Evolutionary conservation across 2,888 invertebrate species (phyloP).

Genomic region (Morinoia aosen): DNA sequence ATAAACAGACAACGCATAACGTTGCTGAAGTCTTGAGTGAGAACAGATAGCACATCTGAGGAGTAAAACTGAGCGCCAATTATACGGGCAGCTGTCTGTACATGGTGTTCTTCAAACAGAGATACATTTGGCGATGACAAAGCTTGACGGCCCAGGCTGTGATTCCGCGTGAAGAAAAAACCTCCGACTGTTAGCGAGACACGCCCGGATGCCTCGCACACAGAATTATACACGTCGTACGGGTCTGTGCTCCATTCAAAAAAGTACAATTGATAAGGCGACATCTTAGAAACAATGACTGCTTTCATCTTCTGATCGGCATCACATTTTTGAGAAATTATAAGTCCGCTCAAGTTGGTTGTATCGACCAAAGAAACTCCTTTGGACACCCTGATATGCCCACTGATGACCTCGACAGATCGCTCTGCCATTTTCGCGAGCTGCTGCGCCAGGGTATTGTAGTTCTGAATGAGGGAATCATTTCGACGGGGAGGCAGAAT

Average conservation of each 20-base stretch:
- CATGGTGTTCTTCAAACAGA: neutral
- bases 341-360: conserved; percentile 69
- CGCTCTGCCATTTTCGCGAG: conserved; percentile 72
- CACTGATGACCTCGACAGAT: conserved; percentile 60
- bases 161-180: conserved; percentile 37
- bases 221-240: conserved; percentile 50
- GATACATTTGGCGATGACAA: conserved; percentile 16
- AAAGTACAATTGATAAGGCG: conserved; percentile 71
- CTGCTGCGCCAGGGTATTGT: conserved; percentile 74
- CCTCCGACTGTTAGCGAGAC: neutral
- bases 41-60: conserved; percentile 80
- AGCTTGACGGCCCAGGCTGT: neutral
- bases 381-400: conserved; percentile 55
- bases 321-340: conserved; percentile 75
- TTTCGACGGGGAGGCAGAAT: conserved; percentile 83
- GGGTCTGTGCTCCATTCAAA: conserved; percentile 59
- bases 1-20: conserved; percentile 34
- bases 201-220: neutral
- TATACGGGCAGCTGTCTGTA: conserved; percentile 70
- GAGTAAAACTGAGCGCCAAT: conserved; percentile 85
- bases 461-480: conserved; percentile 86
- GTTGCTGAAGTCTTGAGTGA: conserved; percentile 72
- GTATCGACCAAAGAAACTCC: conserved; percentile 58
- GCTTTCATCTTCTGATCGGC: conserved; percentile 72
- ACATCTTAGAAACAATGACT: conserved; percentile 73